Base-by-base conservation (phyloP, 2,888 invertebrate genomes). In the Campoplex nolae region DNA sequence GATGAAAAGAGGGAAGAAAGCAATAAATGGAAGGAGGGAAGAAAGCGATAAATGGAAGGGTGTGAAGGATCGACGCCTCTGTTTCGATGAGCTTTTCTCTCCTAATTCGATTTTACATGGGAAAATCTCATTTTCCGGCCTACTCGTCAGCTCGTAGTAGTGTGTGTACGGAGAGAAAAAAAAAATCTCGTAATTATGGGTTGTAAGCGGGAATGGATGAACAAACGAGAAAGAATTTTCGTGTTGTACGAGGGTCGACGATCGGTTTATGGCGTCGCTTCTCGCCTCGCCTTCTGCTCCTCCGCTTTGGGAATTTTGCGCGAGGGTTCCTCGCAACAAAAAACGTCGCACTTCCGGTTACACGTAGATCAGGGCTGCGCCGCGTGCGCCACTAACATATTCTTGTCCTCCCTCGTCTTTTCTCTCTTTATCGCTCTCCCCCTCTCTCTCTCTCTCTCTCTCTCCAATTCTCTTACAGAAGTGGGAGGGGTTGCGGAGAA, bases 401-500 rank as follows among this genome's bases (percentile, higher is more conserved):
- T 81, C 68, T 70, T 62, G 62, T 32, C 73, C 54, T 32, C 67
- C 18, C 82, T 32, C 62, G 28, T 6, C 13, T 16, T 32, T 16
- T 13, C 13, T 2, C 45, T 45, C 11, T 11, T 13, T 45, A 2
- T 67, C 67, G n/a, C 16, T 23, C 11, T 56, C 23, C 23, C n/a
- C 8, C n/a, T 7, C 58, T 32, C 48, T 35, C 18, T 32, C 32
- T 32, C n/a, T 8, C n/a, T 7, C 58, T 32, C 48, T 35, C 18
- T 32, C 32, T 32, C 16, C 13, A 38, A 38, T 68, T 86, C 79
- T 80, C 70, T 56, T 38, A 56, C 11, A 56, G 70, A 42, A 23
- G 38, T 62, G 54, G n/a, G 28, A 35, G 81, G 73, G 56, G 45
- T 91, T 90, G 90, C 90, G 88, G 90, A 91, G 90, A 90, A 91